Base-by-base conservation (phyloP, 2,113 vertebrate species). In the Pithys albifrons region DNA sequence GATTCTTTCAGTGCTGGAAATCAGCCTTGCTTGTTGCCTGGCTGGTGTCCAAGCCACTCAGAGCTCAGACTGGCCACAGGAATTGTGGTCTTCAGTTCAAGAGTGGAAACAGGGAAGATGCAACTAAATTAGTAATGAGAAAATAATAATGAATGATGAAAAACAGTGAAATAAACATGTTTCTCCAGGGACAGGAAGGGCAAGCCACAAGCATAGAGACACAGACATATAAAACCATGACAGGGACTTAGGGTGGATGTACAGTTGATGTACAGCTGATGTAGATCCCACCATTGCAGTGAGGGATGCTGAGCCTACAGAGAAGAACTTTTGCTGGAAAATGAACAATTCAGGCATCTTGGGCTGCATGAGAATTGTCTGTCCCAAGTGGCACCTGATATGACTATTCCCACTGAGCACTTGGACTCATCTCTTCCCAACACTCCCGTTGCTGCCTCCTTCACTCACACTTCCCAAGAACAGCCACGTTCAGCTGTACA, bases 51-150 rank as follows among this genome's bases (percentile, higher is more conserved):
- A 82, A 76, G 71, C 49, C 65, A 41, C 59, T 57, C 54, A 41
- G 70, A 89, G 76, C 61, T 57, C 80, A 87, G 80, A 37, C 55
- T 33, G 76, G 62, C 91, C 69, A 35, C 76, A 84, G 57, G 81
- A 69, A 19, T 51, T 39, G 7, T 54, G 54, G 83, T 69, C 82
- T 79, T 72, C 57, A 33, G 74, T 31, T 79, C 71, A 45, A 65
- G 45, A 88, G 41, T 19, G 25, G 72, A 65, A 88, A 61, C 64
- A 71, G 46, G 41, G 55, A 83, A 91, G 79, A 70, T 31, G 27
- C 41, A 88, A 69, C 62, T 61, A 64, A 88, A 85, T 80, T 13
- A 73, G 64, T 61, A 91, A 91, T 18, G 64, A 76, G 72, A 80
- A 88, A 89, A 81, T 51, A 84, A 83, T 70, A 75, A 59, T 9